Evolutionary conservation across 2,888 invertebrate genomes (phyloP), one percentile per base, ranked within the genome.

Genomic region (Argynnis bischoffii): DNA sequence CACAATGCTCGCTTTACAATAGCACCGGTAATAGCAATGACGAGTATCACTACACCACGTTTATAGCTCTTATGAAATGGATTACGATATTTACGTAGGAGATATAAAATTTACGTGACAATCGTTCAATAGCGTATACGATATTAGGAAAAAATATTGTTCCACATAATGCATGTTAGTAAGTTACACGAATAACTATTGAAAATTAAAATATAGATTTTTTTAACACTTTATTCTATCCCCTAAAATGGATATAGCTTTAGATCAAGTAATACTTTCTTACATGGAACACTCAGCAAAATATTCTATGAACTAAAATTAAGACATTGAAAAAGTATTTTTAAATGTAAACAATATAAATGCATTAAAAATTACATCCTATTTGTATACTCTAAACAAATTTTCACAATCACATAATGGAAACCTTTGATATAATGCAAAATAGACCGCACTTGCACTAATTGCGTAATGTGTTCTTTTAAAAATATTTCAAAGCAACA

Each of bases 1-100:
- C 86, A 91, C 92, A 92, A 92, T 92, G 84, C 85, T 83, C 80
- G 71, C 79, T 78, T 78, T 81, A 91, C 90, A 91, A 92, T 91
- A 75, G 88, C 81, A 77, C 79, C 80, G 81, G 83, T 84, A 85
- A 85, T 84, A 79, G 79, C 78, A 76, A 79, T 76, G 84, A 87
- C 86, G 88, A 76, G 84, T 85, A 84, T 85, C 86, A 82, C 81
- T 82, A 77, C 81, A 79, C 71, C 71, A 78, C 80, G 81, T 84
- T 84, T 81, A 82, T 81, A 75, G 81, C 80, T 83, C 81, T 83
- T 83, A 81, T 76, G 76, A 75, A 78, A 78, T 71, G 84, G 88
- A 90, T 89, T 89, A 89, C 80, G 84, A 81, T 83, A 87, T 88
- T 87, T 86, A 86, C 83, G 80, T 83, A 81, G 78, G 64, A 64